Base-by-base conservation (phyloP, 2,113 vertebrate species). In the Pongo pygmaeus region DNA sequence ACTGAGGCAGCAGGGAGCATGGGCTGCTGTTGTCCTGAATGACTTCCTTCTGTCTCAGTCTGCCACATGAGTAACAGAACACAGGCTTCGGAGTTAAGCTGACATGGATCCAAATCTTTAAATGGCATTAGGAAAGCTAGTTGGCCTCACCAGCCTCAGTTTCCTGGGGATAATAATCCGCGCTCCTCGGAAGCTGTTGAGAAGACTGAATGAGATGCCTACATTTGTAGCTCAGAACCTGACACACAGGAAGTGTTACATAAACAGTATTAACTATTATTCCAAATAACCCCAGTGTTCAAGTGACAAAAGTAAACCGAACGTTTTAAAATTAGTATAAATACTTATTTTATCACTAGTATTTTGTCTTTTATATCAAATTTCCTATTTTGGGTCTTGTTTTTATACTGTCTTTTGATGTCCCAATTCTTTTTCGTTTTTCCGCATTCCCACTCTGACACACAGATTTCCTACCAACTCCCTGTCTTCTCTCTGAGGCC, bases 321-420 rank as follows among this genome's bases (percentile, higher is more conserved):
- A 84, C 16, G 6, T 70, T 95, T 94, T 10, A 92, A 94, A 95
- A 95, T 74, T 43, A 84, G 11, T 80, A 67, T 74, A 79, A 95
- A 70, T 38, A 81, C n/a, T 69, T 25, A 87, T 72, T 89, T 75
- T 90, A 64, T 84, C 40, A 23, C 16, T 43, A 3, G 18, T 70
- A 75, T 57, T 92, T 93, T 38, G 77, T 40, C 55, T 91, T 91
- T 97, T 74, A 94, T 27, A 38, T 80, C 46, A 88, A 79, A 84
- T 78, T 89, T 84, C 59, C 38, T 8, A 43, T 11, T 27, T 69
- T 92, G n/a, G 46, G 70, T 80, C 27, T 83, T 64, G 72, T 48
- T 93, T 89, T 74, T 52, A 70, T 25, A 38, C 6, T 40, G 38
- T 48, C n/a, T 93, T 55, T 55, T 5, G 40, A 22, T 25, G 7